Evolutionary conservation across 1,140 invertebrate genomes (phyloP), one percentile per base, ranked within the genome.

Genomic region (Drosophila rhopaloa): DNA sequence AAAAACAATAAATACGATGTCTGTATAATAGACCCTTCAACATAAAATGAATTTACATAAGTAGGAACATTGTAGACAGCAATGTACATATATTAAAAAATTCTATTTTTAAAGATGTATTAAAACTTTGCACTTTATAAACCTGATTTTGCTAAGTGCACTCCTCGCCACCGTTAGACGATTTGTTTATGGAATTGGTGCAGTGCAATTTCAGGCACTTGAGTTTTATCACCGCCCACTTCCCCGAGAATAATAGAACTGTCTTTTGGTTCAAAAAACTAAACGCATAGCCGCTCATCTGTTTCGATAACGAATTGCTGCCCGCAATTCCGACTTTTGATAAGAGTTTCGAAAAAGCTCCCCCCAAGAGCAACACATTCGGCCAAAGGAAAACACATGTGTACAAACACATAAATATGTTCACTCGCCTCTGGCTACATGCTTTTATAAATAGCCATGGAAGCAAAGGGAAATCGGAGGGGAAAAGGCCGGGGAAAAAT

Each of bases 381-480:
- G 27, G 10, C 29, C 19, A 48, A 71, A 58, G 51, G 65, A 50
- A 71, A 41, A 50, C 53, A 58, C 41, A 43, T 13, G 38, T 29
- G 9, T 19, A 51, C 48, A 32, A 24, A 65, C 35, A 67, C 19
- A 54, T n/a, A 41, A 62, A 58, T 70, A 66, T 55, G 35, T 41
- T 47, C 43, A 7, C 41, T 56, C 58, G 50, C 41, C 14, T 67
- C 24, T 54, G 35, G 63, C 67, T 46, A 44, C 54, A 76, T 67
- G 72, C 50, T 76, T 76, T 76, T 77, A 76, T 76, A 67, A 76
- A 76, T 76, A 76, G 73, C 53, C 73, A 8, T 11, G 24, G 41
- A 27, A 6, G 44, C 50, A 7, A 35, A 38, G 72, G 27, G 37
- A 58, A 56, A 5, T 3, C 27, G 38, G 24, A n/a, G 50, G 32